Percentiles rank a stretch among this genome's conserved stretches.
These are phyloP conservation scores for Chloromyia formosa DNA, from an alignment of 2,888 invertebrate species.

Conservation along the genomic window DNA sequence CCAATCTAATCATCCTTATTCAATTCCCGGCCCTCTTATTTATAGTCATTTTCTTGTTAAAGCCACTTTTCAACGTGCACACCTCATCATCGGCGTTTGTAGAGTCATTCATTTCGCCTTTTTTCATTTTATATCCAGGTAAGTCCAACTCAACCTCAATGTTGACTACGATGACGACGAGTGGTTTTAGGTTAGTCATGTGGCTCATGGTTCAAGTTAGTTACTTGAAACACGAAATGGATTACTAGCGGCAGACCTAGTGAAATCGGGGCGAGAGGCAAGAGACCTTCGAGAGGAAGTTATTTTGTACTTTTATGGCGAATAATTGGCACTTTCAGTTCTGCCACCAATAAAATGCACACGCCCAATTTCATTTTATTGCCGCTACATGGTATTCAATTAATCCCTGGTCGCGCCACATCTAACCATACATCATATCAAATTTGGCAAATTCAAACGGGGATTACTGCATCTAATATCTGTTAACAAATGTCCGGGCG, in stretches of 20 bases:
- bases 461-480: slow-evolving; percentile 33
- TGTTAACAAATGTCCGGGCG: slow-evolving; percentile 26
- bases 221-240: no score
- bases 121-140: slow-evolving; percentile 26
- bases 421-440: slow-evolving; percentile 10
- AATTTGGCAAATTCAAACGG: slow-evolving; percentile 1
- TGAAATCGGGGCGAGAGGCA: no score
- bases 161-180: slow-evolving; percentile 1
- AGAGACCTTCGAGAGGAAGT: slow-evolving; percentile 30
- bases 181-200: slow-evolving; percentile 25
- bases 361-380: slow-evolving; percentile 37
- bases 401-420: background rate
- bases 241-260: no score
- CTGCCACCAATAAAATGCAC: slow-evolving; percentile 37
- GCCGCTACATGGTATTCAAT: slow-evolving; percentile 23
- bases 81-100: slow-evolving; percentile 26
- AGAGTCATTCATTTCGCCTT: slow-evolving; percentile 27
- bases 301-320: slow-evolving; percentile 36
- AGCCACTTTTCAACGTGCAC: slow-evolving; percentile 20
- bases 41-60: slow-evolving; percentile 36
- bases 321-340: slow-evolving; percentile 39
- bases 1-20: slow-evolving; percentile 34
- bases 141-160: background rate
- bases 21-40: slow-evolving; percentile 17
- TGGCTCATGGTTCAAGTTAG: background rate